Conservation (phyloP, 2,797 vertebrate species). For the Eidolon dupreanum region DNA sequence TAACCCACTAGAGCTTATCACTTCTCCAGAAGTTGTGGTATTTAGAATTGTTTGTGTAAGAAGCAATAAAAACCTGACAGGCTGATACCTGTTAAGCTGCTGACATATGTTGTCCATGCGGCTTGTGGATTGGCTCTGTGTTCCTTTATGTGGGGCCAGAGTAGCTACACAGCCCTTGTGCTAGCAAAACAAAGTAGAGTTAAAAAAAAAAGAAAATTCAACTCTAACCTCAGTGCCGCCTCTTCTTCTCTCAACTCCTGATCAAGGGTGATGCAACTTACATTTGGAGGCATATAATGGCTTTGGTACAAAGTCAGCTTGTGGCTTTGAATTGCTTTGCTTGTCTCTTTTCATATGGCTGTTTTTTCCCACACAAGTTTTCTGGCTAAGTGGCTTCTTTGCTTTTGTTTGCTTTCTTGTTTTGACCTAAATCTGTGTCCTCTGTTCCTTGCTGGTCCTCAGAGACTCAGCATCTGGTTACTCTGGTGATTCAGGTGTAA, state of each 20-base stretch:
- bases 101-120: background rate
- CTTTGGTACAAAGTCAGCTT: background rate
- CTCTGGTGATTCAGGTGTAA: background rate
- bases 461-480: background rate
- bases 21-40: conserved; percentile 43
- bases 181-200: conserved; percentile 1
- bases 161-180: background rate
- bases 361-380: background rate
- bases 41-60: conserved; percentile 68
- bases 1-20: conserved; percentile 59
- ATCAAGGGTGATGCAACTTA: background rate
- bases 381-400: background rate
- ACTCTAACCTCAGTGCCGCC: background rate
- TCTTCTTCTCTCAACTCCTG: background rate
- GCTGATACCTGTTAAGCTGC: conserved; percentile 29
- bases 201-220: background rate
- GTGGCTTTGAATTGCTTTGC: background rate
- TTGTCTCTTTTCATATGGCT: background rate
- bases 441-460: background rate
- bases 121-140: background rate
- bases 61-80: conserved; percentile 59
- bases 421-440: background rate
- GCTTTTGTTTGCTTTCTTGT: conserved; percentile 28
- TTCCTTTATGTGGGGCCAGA: background rate
- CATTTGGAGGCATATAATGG: background rate